Percentiles rank a stretch among this genome's conserved stretches.
Conservation (phyloP, 2,797 vertebrate genomes). For the Liparis tanakae region DNA sequence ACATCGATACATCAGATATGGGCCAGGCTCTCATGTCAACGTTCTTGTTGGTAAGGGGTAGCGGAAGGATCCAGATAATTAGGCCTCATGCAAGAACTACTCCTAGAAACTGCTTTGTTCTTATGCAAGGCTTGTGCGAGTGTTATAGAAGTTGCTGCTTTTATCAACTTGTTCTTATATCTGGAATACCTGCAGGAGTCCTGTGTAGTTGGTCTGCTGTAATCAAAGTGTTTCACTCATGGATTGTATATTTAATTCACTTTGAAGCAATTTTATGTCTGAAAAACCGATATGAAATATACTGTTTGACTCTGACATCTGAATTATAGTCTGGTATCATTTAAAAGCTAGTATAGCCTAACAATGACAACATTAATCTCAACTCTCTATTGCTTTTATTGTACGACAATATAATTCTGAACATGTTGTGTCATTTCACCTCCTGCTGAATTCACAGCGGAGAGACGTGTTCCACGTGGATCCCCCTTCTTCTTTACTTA, state of each 20-base stretch:
- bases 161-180: too few relatives aligned
- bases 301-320: too few relatives aligned
- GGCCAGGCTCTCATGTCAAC: constrained; percentile 14
- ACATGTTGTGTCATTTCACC: background rate
- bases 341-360: too few relatives aligned
- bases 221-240: background rate
- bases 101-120: background rate
- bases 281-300: background rate
- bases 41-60: constrained; percentile 6
- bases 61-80: background rate
- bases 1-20: constrained; percentile 52
- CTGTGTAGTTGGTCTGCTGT: too few relatives aligned
- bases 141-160: too few relatives aligned
- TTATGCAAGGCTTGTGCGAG: too few relatives aligned
- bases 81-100: background rate
- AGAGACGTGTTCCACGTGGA: background rate
- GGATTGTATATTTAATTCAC: background rate
- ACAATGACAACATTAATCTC: too few relatives aligned
- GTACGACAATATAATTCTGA: background rate
- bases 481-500: too few relatives aligned
- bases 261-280: too few relatives aligned
- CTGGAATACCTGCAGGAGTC: too few relatives aligned
- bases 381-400: background rate
- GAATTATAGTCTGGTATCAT: too few relatives aligned
- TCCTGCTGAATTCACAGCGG: background rate